These are phyloP conservation scores for Hemicordylus capensis DNA, from an alignment of 2,113 vertebrate genomes.

Conservation along the genomic window DNA sequence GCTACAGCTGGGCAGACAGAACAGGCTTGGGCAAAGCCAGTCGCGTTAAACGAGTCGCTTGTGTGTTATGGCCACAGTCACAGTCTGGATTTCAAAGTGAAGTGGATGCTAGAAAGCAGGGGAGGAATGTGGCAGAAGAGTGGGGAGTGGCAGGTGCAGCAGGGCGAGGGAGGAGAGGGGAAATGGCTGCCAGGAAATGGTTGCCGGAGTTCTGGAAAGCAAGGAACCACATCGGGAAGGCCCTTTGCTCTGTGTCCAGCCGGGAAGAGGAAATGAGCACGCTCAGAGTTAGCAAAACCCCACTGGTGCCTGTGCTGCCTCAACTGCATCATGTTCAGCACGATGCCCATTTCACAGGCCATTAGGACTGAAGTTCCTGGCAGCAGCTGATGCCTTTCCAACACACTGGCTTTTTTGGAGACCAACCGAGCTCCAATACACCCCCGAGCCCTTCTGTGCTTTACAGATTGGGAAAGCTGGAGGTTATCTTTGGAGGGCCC, in stretches of 20 bases:
- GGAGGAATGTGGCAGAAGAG: background rate
- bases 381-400: background rate
- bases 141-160: background rate
- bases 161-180: background rate
- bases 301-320: background rate
- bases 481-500: no score
- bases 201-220: background rate
- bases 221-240: no score
- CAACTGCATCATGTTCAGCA: no score
- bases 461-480: background rate
- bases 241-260: no score
- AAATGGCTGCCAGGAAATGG: background rate
- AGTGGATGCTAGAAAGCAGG: background rate
- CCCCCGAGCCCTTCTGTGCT: background rate
- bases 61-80: background rate
- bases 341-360: background rate
- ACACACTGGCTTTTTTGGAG: background rate
- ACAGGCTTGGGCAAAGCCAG: no score
- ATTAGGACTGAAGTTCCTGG: background rate
- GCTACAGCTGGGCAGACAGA: background rate
- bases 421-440: fast-evolving
- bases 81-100: background rate
- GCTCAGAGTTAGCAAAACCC: no score
- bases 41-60: background rate
- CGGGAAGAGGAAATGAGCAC: background rate